These are phyloP conservation scores for Drosophila borealis DNA, from an alignment of 2,888 invertebrate genomes.

Conservation along the genomic window DNA sequence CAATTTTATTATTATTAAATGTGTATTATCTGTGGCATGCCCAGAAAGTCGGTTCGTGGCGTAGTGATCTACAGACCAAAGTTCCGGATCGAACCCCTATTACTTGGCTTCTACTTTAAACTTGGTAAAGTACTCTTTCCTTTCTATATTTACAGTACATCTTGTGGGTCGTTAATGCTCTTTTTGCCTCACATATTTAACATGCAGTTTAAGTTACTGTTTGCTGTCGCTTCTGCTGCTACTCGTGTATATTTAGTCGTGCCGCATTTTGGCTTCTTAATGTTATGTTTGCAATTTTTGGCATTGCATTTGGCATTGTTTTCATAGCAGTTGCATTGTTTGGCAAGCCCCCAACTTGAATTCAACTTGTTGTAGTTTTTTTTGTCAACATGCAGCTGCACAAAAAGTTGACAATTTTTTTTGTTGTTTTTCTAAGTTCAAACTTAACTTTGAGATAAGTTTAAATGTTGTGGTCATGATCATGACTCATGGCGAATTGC, in stretches of 20 bases:
- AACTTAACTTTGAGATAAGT: conserved; percentile 15
- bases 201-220: conserved; percentile 22
- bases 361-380: conserved; percentile 28
- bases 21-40: too few relatives aligned
- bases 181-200: not conserved
- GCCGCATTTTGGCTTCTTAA: conserved; percentile 52
- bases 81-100: too few relatives aligned
- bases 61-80: too few relatives aligned
- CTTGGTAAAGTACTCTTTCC: too few relatives aligned
- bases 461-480: conserved; percentile 37
- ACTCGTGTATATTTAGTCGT: conserved; percentile 49
- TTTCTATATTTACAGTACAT: conserved; percentile 9
- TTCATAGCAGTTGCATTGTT: conserved; percentile 57
- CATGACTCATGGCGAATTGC: conserved; percentile 25
- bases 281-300: conserved; percentile 61
- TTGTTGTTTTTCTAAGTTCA: conserved; percentile 7
- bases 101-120: too few relatives aligned
- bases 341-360: conserved; percentile 44
- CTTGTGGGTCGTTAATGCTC: not conserved
- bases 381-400: conserved; percentile 41
- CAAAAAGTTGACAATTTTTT: conserved; percentile 19
- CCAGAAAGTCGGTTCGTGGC: too few relatives aligned
- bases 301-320: conserved; percentile 63
- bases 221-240: conserved; percentile 32
- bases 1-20: too few relatives aligned